Evolutionary conservation across 2,797 vertebrate genomes (phyloP), one percentile per base, ranked within the genome.

Genomic region (Carapus acus): DNA sequence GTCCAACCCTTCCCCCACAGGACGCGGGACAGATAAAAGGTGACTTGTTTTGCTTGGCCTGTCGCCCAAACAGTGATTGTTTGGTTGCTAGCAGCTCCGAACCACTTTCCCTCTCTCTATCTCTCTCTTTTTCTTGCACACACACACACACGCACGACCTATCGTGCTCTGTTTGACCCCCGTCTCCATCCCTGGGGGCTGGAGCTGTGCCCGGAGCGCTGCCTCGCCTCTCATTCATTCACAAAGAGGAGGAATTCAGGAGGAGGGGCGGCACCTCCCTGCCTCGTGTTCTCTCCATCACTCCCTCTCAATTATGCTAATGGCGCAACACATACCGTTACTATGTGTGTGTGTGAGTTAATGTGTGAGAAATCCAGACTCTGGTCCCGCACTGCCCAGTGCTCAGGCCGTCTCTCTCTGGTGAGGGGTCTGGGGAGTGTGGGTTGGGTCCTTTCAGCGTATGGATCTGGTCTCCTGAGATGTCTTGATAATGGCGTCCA

Each of bases 291-390:
- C 51, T 41, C 45, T 27, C n/a, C 7, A 67, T 56, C 70, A 65
- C 53, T 75, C 77, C 52, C 70, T 69, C 70, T 76, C 64, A 74
- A 74, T 85, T 85, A 83, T 81, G 78, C 29, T 78, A 79, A 82
- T 82, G 67, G 75, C 53, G 64, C 63, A 74, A 79, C 71, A 80
- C 62, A 76, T 60, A 67, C 59, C 69, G 58, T 50, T 27, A 9
- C 24, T 69, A 8, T 42, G 37, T 23, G n/a, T 58, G 46, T 9
- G 18, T 33, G 31, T 33, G 31, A 67, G 14, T 42, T 19, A 18
- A n/a, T 58, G 46, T 9, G 18, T 33, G 31, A 7, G 31, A 62
- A 55, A 67, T 46, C 19, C 23, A 62, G 48, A 52, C 56, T 62
- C 51, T 22, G 40, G 27, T 12, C 18, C 52, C 18, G 48, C 31